Conservation (phyloP, 1,140 invertebrate species). For the Streblospio benedicti region DNA sequence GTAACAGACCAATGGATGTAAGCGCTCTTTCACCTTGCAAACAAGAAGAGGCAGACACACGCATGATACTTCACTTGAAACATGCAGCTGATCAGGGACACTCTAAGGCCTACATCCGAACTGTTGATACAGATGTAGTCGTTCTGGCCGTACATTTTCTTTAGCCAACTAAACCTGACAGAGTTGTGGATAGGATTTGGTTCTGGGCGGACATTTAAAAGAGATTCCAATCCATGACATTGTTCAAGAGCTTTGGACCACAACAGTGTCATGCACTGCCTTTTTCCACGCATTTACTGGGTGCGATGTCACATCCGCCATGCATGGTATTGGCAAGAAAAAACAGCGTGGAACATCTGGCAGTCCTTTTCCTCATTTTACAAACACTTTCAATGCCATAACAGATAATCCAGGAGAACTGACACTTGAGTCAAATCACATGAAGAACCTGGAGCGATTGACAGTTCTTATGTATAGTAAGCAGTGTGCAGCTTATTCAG, state of each 20-base stretch:
- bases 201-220: background rate
- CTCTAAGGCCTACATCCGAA: background rate
- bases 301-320: too few species aligned
- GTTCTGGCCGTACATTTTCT: constrained; percentile 3
- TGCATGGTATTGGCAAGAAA: too few species aligned
- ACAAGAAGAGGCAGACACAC: constrained; percentile 3
- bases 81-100: background rate
- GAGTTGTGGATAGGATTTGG: constrained; percentile 2
- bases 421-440: too few species aligned
- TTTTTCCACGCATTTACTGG: too few species aligned
- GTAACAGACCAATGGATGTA: background rate
- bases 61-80: background rate
- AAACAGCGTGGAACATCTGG: too few species aligned
- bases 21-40: background rate
- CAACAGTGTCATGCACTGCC: too few species aligned
- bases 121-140: background rate
- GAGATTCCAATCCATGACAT: background rate
- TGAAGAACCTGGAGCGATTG: too few species aligned
- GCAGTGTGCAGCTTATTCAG: too few species aligned
- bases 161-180: background rate
- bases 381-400: too few species aligned
- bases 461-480: too few species aligned
- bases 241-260: background rate
- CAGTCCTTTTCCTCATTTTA: too few species aligned
- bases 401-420: too few species aligned